phyloP scores from a whole-genome alignment of 2,888 invertebrate genomes.

The Latrodectus hesperus region DNA sequence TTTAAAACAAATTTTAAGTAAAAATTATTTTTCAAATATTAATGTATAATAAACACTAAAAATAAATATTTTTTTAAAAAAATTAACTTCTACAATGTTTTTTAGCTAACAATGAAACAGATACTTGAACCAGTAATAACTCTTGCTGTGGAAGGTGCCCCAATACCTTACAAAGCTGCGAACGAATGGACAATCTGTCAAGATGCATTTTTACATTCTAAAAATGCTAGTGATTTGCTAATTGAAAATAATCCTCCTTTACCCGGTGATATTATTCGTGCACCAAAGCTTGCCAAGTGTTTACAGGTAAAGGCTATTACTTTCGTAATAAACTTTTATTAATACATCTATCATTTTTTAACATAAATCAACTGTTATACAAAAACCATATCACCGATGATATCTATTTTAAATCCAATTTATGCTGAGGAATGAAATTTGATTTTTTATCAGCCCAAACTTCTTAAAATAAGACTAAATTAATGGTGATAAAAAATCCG shows the following conservation, averaged over 20 bases:
- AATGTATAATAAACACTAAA: background rate
- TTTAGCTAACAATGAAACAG: constrained; percentile 72
- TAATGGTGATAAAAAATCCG: too few species aligned
- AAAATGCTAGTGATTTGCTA: constrained; percentile 74
- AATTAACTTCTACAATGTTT: background rate
- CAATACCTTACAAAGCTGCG: constrained; percentile 73
- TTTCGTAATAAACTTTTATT: too few species aligned
- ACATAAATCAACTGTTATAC: background rate
- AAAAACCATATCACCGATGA: too few species aligned
- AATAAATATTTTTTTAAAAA: background rate
- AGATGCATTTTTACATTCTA: constrained; percentile 9
- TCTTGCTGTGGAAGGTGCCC: constrained; percentile 74
- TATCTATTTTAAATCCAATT: background rate
- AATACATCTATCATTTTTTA: too few species aligned
- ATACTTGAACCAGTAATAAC: constrained; percentile 74
- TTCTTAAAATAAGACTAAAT: too few species aligned
- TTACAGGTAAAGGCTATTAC: constrained; percentile 39
- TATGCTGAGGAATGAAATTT: background rate
- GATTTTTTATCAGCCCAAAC: too few species aligned
- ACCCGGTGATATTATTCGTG: constrained; percentile 74
- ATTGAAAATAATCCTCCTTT: constrained; percentile 74
- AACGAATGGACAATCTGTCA: constrained; percentile 70
- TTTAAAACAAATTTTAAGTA: too few species aligned
- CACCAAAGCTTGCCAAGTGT: constrained; percentile 49
- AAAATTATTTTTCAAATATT: background rate